Evolutionary conservation across 1,140 invertebrate genomes (phyloP).

Genomic region (Aplysia californica): DNA sequence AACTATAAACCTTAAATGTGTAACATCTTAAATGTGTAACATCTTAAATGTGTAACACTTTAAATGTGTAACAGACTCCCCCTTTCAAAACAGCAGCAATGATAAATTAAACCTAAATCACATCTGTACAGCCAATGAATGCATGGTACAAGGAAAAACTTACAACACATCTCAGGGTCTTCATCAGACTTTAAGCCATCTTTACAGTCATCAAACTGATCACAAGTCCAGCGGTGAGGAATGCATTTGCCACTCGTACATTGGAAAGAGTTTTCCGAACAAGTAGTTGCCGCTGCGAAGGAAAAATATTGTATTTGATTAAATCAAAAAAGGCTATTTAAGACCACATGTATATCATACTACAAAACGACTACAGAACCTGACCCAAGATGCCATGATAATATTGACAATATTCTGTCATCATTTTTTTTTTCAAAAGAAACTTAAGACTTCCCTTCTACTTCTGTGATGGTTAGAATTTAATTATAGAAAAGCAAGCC

Average conservation of each 20-base stretch:
- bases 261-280: constrained; percentile 25
- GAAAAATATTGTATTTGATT: background rate
- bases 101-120: background rate
- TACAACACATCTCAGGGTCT: constrained; percentile 21
- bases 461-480: no score
- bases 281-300: constrained; percentile 27
- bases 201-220: constrained; percentile 49
- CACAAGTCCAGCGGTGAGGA: constrained; percentile 46
- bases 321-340: background rate
- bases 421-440: background rate
- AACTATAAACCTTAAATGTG: background rate
- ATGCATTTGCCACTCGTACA: constrained; percentile 48
- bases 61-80: background rate
- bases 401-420: background rate
- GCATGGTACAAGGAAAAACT: background rate
- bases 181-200: constrained; percentile 69
- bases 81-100: background rate
- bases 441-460: no score
- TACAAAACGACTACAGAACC: background rate
- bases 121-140: background rate
- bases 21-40: background rate
- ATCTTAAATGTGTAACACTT: background rate
- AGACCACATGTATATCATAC: background rate
- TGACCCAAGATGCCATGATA: background rate
- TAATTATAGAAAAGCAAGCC: no score